These are phyloP conservation scores for Ormyrus pomaceus DNA, from an alignment of 2,888 invertebrate genomes.

Conservation along the genomic window DNA sequence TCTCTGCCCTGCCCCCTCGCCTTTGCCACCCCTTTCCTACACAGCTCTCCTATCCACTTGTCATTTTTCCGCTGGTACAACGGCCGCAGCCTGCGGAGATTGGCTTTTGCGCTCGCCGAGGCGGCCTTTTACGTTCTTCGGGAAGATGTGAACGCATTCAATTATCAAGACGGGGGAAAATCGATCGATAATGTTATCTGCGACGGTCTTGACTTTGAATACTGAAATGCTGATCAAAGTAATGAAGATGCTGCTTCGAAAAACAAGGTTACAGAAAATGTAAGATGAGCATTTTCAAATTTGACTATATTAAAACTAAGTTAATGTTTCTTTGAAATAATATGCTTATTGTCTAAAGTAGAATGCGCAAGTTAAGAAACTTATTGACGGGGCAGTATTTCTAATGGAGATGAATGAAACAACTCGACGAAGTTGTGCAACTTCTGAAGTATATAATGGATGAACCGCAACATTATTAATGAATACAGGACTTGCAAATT, in stretches of 20 bases:
- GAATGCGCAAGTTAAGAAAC: background rate
- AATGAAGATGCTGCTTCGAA: too few species aligned
- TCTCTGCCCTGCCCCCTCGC: background rate
- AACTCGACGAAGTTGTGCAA: constrained; percentile 12
- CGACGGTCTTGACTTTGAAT: too few species aligned
- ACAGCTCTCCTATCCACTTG: background rate
- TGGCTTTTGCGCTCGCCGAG: too few species aligned
- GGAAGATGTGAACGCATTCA: background rate
- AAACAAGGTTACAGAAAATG: too few species aligned
- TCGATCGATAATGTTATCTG: too few species aligned
- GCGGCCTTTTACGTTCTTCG: background rate
- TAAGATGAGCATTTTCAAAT: too few species aligned
- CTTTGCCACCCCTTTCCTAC: constrained; percentile 1
- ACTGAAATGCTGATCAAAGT: too few species aligned
- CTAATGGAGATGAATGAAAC: constrained; percentile 50
- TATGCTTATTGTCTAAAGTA: too few species aligned
- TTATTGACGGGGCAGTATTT: constrained; percentile 16
- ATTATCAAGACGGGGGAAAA: too few species aligned
- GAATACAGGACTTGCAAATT: background rate
- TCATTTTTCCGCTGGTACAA: constrained; percentile 21
- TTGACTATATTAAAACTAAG: too few species aligned
- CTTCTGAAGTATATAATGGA: constrained; percentile 24
- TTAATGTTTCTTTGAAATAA: too few species aligned
- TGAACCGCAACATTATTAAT: constrained; percentile 9
- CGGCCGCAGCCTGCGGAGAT: background rate